phyloP scores from a whole-genome alignment of 2,797 vertebrate genomes.

The Pempheris klunzingeri region DNA sequence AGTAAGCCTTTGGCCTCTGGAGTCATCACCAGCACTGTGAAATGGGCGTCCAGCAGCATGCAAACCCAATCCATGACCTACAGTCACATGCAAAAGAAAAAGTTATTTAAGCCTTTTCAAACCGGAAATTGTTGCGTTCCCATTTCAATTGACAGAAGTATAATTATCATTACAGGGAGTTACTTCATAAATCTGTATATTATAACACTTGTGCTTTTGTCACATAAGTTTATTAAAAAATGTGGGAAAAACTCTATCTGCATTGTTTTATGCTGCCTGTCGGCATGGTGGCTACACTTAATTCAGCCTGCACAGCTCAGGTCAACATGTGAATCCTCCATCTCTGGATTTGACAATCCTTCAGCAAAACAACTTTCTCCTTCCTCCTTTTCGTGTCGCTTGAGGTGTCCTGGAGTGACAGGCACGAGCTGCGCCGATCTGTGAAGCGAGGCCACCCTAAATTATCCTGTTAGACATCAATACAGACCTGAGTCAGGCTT shows the following conservation, averaged over 20 bases:
- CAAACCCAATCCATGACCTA: constrained; percentile 98
- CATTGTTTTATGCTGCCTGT: not conserved
- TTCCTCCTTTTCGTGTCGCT: constrained; percentile 1
- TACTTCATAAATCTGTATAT: not conserved
- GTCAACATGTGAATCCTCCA: not conserved
- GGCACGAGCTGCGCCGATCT: not conserved
- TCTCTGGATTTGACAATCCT: constrained; percentile 12
- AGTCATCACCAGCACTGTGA: constrained; percentile 93
- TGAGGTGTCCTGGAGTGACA: not conserved
- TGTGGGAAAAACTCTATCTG: not conserved
- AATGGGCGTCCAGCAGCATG: constrained; percentile 94
- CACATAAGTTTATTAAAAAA: not conserved
- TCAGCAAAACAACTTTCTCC: constrained; percentile 9
- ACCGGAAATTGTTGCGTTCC: not conserved
- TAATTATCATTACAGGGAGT: not conserved
- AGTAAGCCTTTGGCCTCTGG: constrained; percentile 91
- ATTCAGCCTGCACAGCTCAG: too few relatives aligned
- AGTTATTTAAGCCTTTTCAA: not conserved
- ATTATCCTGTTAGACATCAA: constrained; percentile 1
- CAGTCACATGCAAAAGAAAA: constrained; percentile 23
- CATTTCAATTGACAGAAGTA: not conserved
- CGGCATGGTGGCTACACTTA: not conserved
- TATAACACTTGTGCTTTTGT: not conserved
- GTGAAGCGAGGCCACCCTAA: not conserved
- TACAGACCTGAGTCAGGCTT: constrained; percentile 90